Evolutionary conservation across 1,140 invertebrate genomes (phyloP).

Genomic region (Oedothorax gibbosus): DNA sequence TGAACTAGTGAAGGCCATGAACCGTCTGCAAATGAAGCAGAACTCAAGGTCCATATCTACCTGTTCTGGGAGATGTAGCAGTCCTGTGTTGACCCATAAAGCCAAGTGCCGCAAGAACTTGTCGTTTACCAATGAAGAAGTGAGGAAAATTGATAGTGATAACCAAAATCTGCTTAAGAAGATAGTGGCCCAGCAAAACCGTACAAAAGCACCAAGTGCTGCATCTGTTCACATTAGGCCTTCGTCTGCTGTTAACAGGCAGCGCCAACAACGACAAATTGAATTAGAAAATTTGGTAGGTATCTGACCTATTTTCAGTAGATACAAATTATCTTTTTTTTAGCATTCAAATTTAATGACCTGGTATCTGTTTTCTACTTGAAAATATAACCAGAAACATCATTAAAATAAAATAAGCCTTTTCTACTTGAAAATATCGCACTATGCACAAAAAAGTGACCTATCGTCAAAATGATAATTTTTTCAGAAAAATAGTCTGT

Average conservation of each 20-base stretch:
- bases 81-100: constrained; percentile 42
- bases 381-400: too few relatives aligned
- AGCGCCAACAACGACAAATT: constrained; percentile 69
- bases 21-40: constrained; percentile 51
- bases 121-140: constrained; percentile 70
- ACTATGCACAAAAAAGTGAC: too few relatives aligned
- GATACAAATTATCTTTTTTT: too few relatives aligned
- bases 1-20: constrained; percentile 46
- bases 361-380: too few relatives aligned
- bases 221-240: background rate
- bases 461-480: too few relatives aligned
- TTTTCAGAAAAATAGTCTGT: too few relatives aligned
- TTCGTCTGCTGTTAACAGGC: constrained; percentile 68
- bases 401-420: too few relatives aligned
- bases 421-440: too few relatives aligned
- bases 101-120: constrained; percentile 68
- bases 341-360: too few relatives aligned
- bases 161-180: constrained; percentile 70
- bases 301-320: too few relatives aligned
- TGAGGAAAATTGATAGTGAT: constrained; percentile 70
- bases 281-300: constrained; percentile 71
- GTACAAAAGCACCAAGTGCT: constrained; percentile 5
- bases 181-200: constrained; percentile 66
- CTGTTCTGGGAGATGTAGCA: constrained; percentile 20
- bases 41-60: constrained; percentile 8